Conservation (phyloP, 2,797 vertebrate species). For the Sebastes steindachneri region DNA sequence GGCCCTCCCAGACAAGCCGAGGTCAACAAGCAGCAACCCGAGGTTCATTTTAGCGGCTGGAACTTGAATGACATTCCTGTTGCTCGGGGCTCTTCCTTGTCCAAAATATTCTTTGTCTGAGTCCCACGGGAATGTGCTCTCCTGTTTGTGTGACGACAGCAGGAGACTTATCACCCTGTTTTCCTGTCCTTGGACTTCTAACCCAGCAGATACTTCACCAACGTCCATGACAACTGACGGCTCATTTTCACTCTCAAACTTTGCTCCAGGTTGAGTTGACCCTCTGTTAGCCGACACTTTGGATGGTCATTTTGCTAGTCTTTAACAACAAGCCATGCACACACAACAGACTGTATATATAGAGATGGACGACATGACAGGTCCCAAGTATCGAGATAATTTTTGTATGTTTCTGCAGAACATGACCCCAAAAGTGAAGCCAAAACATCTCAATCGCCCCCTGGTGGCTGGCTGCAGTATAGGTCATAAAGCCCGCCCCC, state of each 20-base stretch:
- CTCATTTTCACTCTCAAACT: constrained; percentile 7
- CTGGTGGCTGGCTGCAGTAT: no score
- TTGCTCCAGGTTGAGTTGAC: background rate
- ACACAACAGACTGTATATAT: no score
- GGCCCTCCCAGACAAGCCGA: constrained; percentile 14
- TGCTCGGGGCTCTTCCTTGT: constrained; percentile 18
- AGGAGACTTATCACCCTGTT: constrained; percentile 38
- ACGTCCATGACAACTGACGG: background rate
- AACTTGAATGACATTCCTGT: constrained; percentile 28
- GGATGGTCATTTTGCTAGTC: background rate
- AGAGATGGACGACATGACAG: no score
- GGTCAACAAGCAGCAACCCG: constrained; percentile 32
- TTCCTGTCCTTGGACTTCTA: constrained; percentile 39
- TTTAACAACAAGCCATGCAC: no score
- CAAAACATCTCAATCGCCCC: no score
- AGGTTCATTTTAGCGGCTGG: constrained; percentile 17
- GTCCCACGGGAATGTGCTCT: constrained; percentile 24
- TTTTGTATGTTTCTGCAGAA: no score
- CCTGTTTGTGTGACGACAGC: constrained; percentile 24
- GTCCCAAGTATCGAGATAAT: no score
- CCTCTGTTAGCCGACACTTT: background rate
- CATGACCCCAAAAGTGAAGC: no score
- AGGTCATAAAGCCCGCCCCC: no score
- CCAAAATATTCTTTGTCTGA: constrained; percentile 24
- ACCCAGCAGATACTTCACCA: constrained; percentile 1